Conservation (phyloP, 2,888 invertebrate genomes). For the Proisotoma minuta region DNA sequence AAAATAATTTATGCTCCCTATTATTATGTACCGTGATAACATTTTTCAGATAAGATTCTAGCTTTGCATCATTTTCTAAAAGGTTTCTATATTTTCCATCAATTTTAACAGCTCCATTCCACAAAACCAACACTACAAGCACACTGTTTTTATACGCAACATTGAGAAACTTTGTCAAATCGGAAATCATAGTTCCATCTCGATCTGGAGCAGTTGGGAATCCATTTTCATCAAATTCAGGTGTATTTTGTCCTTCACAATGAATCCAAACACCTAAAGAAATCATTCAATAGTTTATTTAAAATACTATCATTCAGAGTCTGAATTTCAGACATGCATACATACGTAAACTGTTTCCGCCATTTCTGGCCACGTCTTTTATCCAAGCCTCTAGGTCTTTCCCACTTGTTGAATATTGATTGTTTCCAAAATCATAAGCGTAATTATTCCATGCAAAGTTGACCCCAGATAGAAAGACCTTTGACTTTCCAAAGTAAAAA, state of each 20-base stretch:
- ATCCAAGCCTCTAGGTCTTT: constrained; percentile 47
- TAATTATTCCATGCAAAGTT: constrained; percentile 49
- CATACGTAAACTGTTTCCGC: constrained; percentile 47
- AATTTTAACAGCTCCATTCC: constrained; percentile 48
- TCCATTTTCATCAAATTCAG: constrained; percentile 45
- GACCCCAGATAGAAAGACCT: constrained; percentile 48
- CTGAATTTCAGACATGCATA: not conserved
- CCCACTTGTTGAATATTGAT: constrained; percentile 39
- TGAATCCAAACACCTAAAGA: constrained; percentile 48
- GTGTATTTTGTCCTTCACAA: constrained; percentile 48
- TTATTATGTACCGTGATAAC: constrained; percentile 45
- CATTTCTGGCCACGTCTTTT: constrained; percentile 39
- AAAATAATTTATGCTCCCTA: too few species aligned
- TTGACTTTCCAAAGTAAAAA: constrained; percentile 43
- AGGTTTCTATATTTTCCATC: constrained; percentile 46
- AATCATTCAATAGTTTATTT: not conserved
- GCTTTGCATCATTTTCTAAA: constrained; percentile 47
- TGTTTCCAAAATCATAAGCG: constrained; percentile 49
- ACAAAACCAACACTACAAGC: constrained; percentile 47
- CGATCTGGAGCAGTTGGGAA: constrained; percentile 44
- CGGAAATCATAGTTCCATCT: constrained; percentile 44
- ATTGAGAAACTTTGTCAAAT: constrained; percentile 45
- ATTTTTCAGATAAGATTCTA: constrained; percentile 48
- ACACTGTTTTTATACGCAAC: constrained; percentile 45
- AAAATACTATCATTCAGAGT: not conserved